Evolutionary conservation across 2,888 invertebrate genomes (phyloP).

Genomic region (Drosophila birchii): DNA sequence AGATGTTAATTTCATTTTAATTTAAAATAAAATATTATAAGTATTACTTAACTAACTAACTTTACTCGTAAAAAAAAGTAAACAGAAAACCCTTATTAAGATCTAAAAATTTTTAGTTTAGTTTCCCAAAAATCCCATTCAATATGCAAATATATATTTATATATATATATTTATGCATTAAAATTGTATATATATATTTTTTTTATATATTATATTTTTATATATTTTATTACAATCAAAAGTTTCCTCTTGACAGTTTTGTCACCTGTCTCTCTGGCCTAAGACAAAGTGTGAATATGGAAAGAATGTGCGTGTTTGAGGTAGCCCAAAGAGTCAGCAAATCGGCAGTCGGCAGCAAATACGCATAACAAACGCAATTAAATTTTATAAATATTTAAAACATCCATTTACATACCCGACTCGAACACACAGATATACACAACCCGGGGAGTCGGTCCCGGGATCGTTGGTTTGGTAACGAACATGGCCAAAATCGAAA

Average conservation of each 20-base stretch:
- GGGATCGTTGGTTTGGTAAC: constrained; percentile 13
- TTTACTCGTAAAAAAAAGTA: too few relatives aligned
- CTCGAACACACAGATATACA: constrained; percentile 1
- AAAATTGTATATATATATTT: too few relatives aligned
- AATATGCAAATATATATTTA: too few relatives aligned
- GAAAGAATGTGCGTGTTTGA: constrained; percentile 68
- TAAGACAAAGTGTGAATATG: constrained; percentile 64
- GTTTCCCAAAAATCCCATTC: too few relatives aligned
- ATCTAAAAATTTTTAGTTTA: too few relatives aligned
- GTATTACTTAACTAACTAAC: too few relatives aligned
- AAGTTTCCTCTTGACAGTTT: constrained; percentile 1
- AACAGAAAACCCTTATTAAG: too few relatives aligned
- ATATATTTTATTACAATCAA: not conserved
- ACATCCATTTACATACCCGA: constrained; percentile 67
- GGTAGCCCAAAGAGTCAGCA: constrained; percentile 47
- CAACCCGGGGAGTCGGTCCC: not conserved
- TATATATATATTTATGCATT: too few relatives aligned
- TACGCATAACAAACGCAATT: constrained; percentile 74
- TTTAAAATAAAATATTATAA: too few relatives aligned
- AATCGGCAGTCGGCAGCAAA: constrained; percentile 51
- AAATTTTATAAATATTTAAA: constrained; percentile 77
- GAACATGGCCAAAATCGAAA: constrained; percentile 69
- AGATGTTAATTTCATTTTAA: too few relatives aligned
- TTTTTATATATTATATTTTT: not conserved
- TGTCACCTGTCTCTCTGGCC: constrained; percentile 21